phyloP scores from a whole-genome alignment of 2,113 vertebrate species.

The Oncorhynchus clarkii region DNA sequence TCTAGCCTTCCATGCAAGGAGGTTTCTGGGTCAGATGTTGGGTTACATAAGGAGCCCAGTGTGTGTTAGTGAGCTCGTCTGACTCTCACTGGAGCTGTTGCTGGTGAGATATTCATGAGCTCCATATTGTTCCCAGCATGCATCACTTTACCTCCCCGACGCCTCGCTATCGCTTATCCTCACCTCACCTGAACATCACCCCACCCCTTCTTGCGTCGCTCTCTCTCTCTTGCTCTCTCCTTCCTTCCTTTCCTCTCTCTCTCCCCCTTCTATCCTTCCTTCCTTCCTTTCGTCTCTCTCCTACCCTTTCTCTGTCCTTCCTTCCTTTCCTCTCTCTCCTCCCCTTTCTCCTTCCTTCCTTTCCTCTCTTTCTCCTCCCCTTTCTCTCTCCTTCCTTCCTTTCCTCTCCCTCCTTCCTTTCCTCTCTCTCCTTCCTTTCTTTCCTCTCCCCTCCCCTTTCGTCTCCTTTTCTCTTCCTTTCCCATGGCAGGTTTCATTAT shows the following conservation, averaged over 20 bases:
- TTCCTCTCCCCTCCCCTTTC: neutral
- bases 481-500: neutral
- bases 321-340: neutral
- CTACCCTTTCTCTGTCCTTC: neutral
- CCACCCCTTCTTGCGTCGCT: neutral
- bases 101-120: conserved; percentile 7
- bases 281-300: too few relatives aligned
- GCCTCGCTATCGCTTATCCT: neutral
- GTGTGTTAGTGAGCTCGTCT: neutral
- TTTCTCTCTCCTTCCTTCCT: neutral
- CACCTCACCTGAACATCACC: neutral
- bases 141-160: neutral
- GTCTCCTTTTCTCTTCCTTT: too few relatives aligned
- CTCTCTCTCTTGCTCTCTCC: neutral
- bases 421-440: too few relatives aligned
- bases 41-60: conserved; percentile 1
- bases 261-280: neutral
- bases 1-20: neutral
- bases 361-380: too few relatives aligned
- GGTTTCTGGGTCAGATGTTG: conserved; percentile 7
- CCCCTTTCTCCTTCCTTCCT: too few relatives aligned
- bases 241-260: neutral
- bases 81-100: neutral
- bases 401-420: neutral
- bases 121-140: neutral